These are phyloP conservation scores for Seira sanloemensis DNA, from an alignment of 2,888 invertebrate genomes.

Conservation along the genomic window DNA sequence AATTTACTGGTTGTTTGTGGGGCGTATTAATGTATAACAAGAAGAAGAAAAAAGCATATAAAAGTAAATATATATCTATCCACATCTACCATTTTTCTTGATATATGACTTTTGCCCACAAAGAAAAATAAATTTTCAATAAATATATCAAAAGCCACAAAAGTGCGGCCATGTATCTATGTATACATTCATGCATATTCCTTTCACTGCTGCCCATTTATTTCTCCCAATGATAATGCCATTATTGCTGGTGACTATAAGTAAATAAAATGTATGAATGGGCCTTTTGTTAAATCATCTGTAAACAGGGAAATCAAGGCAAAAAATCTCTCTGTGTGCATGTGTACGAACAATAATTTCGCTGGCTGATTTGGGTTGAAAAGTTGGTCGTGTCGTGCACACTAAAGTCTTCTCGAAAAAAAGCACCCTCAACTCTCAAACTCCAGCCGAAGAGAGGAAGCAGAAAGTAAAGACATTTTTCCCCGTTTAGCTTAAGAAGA, in stretches of 20 bases:
- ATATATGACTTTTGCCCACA: no score
- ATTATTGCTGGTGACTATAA: neutral
- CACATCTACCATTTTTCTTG: no score
- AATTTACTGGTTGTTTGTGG: no score
- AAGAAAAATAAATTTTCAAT: neutral
- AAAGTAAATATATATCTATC: no score
- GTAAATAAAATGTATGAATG: slow-evolving; percentile 17
- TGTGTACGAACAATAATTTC: slow-evolving; percentile 61
- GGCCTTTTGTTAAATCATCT: slow-evolving; percentile 52
- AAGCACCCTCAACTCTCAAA: neutral
- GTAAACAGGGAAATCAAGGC: slow-evolving; percentile 19
- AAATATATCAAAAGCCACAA: neutral
- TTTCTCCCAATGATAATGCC: neutral
- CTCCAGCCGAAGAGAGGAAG: neutral
- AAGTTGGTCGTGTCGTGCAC: slow-evolving; percentile 1
- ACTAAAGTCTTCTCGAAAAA: neutral
- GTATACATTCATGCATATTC: neutral
- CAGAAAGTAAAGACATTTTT: no score
- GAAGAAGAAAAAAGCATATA: no score
- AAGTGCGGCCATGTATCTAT: neutral
- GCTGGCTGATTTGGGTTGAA: slow-evolving; percentile 51
- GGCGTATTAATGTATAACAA: no score
- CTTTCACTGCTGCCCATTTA: neutral
- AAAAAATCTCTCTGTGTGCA: slow-evolving; percentile 36
- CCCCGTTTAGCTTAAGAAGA: no score